Base-by-base conservation (phyloP, 1,140 invertebrate genomes). In the Drosophila hydei region DNA sequence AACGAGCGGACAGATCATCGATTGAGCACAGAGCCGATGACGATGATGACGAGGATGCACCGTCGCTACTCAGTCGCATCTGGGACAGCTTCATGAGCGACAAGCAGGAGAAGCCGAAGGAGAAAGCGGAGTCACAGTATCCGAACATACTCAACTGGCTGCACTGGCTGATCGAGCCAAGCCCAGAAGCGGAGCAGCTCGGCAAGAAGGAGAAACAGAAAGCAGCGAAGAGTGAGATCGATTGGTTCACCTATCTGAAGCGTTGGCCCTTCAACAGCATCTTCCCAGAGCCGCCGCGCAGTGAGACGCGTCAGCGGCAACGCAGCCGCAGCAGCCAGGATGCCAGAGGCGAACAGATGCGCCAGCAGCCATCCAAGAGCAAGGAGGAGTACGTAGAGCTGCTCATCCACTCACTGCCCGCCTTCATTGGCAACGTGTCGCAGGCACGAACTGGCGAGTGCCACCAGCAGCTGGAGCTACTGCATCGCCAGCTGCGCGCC, bases 381-480 rank as follows among this genome's bases (percentile, higher is more conserved):
- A 16, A 16, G 4, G 73, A 89, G 91, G 90, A 93, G 84, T 80
- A 92, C 78, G 93, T 93, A 79, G 93, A 94, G 77, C 92, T 93
- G 75, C 91, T 93, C 58, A 92, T 93, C 52, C 91, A 94, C 65
- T 93, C 92, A 73, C 91, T 95, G 67, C 94, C 94, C 54, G 94
- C 93, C 36, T 95, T 95, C 91, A 93, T 94, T 75, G 94, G 94
- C 64, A 94, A 94, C 92, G 94, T 94, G 80, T 93, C 93, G 55
- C 92, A 93, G 59, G 93, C 94, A 62, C 92, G 94, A 75, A 93
- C 94, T 90, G 90, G 92, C 27, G 93, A 94, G 84, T 95, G 95
- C 91, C 93, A 94, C 74, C 93, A 94, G 77, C 94, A 95, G 58
- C 93, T 94, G 45, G 94, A 94, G 88, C 94, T 95, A 75, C 93